Evolutionary conservation across 2,888 invertebrate species (phyloP).

Genomic region (Cyclophora albipunctata): DNA sequence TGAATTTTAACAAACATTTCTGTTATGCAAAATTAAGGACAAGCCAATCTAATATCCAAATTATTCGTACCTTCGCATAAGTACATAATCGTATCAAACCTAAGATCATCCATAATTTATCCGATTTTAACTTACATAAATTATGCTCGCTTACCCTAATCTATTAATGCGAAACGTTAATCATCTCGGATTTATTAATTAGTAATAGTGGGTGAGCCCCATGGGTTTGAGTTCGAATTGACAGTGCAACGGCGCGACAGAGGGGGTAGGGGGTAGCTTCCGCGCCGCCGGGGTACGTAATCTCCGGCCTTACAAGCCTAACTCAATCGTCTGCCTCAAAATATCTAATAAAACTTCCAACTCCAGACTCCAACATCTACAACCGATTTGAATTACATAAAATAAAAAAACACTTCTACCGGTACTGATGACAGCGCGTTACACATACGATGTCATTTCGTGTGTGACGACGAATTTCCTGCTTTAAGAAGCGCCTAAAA

Average conservation of each 20-base stretch:
- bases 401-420: conserved; percentile 25
- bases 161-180: conserved; percentile 17
- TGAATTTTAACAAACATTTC: too few relatives aligned
- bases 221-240: conserved; percentile 24
- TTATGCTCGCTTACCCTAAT: conserved; percentile 4
- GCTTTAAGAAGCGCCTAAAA: conserved; percentile 40
- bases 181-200: conserved; percentile 33
- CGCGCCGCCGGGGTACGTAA: conserved; percentile 67
- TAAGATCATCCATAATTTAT: neutral
- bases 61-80: too few relatives aligned
- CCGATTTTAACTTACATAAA: neutral
- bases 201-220: conserved; percentile 24
- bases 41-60: too few relatives aligned
- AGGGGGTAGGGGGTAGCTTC: conserved; percentile 29
- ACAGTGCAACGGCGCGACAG: conserved; percentile 28
- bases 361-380: conserved; percentile 13
- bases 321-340: conserved; percentile 68
- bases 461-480: conserved; percentile 44
- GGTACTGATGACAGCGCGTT: conserved; percentile 13
- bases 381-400: neutral
- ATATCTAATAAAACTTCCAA: conserved; percentile 60
- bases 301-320: conserved; percentile 64
- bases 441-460: conserved; percentile 26
- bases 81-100: too few relatives aligned
- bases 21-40: too few relatives aligned